Evolutionary conservation across 2,113 vertebrate species (phyloP).

Genomic region (Gorsachius goisagi): DNA sequence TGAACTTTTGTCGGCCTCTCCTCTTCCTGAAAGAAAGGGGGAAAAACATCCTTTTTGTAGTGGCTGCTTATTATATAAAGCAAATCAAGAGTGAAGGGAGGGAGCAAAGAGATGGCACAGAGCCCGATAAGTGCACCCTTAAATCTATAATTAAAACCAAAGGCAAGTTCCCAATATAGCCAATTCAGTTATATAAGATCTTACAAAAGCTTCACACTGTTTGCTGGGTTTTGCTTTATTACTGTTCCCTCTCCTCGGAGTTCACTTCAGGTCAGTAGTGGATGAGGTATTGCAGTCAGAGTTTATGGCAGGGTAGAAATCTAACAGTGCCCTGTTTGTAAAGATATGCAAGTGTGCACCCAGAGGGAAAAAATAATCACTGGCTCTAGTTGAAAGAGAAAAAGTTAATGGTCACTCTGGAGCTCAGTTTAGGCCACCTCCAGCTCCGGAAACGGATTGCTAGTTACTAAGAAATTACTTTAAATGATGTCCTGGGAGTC

Average conservation of each 20-base stretch:
- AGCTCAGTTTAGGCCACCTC: background rate
- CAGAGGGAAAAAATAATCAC: conserved; percentile 44
- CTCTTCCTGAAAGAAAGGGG: background rate
- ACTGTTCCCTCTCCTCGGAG: background rate
- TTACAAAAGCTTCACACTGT: conserved; percentile 39
- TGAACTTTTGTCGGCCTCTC: conserved; percentile 35
- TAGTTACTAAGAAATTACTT: conserved; percentile 16
- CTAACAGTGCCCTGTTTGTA: conserved; percentile 44
- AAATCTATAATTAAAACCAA: conserved; percentile 65
- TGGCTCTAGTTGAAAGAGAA: conserved; percentile 54
- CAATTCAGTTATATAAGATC: conserved; percentile 55
- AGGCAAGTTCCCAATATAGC: conserved; percentile 59
- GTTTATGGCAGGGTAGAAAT: conserved; percentile 47
- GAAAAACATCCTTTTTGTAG: conserved; percentile 39
- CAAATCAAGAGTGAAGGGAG: conserved; percentile 34
- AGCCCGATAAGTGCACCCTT: conserved; percentile 42
- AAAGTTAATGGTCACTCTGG: conserved; percentile 23
- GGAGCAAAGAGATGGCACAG: conserved; percentile 48
- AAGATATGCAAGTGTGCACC: conserved; percentile 34
- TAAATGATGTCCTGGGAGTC: background rate
- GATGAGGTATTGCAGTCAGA: conserved; percentile 40
- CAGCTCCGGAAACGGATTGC: background rate
- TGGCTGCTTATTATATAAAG: conserved; percentile 45
- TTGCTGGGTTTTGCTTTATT: conserved; percentile 54
- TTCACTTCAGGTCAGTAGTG: conserved; percentile 60